phyloP scores from a whole-genome alignment of 2,888 invertebrate species.

The Netelia inedita region DNA sequence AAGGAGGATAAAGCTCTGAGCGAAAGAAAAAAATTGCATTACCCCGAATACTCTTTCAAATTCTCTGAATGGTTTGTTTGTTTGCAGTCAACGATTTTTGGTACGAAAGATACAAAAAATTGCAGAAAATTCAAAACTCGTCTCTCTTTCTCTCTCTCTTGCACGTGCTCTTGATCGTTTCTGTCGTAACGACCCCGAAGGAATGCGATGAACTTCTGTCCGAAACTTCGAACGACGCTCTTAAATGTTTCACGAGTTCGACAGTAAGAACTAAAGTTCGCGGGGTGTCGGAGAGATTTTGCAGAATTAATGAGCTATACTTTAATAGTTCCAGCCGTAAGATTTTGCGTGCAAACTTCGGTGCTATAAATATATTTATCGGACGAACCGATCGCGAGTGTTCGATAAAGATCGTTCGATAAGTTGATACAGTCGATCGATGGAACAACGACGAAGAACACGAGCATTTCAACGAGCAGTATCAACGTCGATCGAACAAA shows the following conservation, averaged over 20 bases:
- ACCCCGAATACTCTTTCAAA: not conserved
- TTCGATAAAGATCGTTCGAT: too few relatives aligned
- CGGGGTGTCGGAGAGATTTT: not conserved
- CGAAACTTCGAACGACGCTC: not conserved
- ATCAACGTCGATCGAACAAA: too few relatives aligned
- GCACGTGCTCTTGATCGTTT: not conserved
- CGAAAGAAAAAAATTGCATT: not conserved
- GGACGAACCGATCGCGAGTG: too few relatives aligned
- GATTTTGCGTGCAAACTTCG: too few relatives aligned
- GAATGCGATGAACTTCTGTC: not conserved
- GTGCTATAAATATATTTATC: too few relatives aligned
- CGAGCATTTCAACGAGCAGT: too few relatives aligned
- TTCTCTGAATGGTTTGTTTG: not conserved
- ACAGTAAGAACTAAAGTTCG: slow-evolving; percentile 2
- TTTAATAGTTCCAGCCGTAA: not conserved
- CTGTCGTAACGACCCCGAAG: not conserved
- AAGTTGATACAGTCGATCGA: too few relatives aligned
- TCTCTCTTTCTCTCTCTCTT: too few relatives aligned
- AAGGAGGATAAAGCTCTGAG: not conserved
- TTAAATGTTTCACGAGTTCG: not conserved
- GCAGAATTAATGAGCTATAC: slow-evolving; percentile 7
- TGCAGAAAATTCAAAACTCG: not conserved
- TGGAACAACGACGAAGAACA: too few relatives aligned
- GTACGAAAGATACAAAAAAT: not conserved
- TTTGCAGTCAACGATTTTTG: not conserved